Base-by-base conservation (phyloP, 2,888 invertebrate species). In the Ectobius pallidus region DNA sequence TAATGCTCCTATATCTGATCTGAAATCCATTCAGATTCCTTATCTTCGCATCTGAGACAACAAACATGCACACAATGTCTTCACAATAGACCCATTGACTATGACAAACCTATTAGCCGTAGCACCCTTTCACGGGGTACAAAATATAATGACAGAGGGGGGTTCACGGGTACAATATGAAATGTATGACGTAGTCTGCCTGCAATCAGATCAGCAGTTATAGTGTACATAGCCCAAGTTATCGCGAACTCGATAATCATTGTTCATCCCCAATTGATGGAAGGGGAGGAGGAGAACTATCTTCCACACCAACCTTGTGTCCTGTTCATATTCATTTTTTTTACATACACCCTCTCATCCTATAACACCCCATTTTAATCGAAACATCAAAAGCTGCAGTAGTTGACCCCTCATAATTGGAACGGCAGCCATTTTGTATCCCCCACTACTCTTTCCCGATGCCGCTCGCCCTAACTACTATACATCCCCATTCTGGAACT, bases 401-500 rank as follows among this genome's bases (percentile, higher is more conserved):
- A 65, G 65, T 65, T 65, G 65, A 65, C 65, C 65, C 65, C 52
- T 71, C 62, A 30, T 72, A 65, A 61, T 70, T 67, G 71, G 63
- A 72, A 70, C 69, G 42, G 69, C 69, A 68, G 69, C 65, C 69
- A 62, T 71, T 67, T 73, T 71, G 39, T 68, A 52, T 58, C 52
- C 30, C 22, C 72, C 22, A 27, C 67, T 52, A 18, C 58, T 20
- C 55, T 22, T 71, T 42, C 49, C 61, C 65, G n/a, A 61, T 61
- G 22, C 61, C 32, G 25, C 27, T n/a, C 7, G 2, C 27, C 46
- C 65, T 16, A 20, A 25, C 27, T n/a, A n/a, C n/a, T n/a, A 62
- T 6, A 34, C 6, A 14, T 39, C 11, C 71, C 76, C 77, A 75
- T 76, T 58, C 76, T 77, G 76, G 77, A 77, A 76, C 77, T 77